These are phyloP conservation scores for Cheilosia variabilis DNA, from an alignment of 2,888 invertebrate species.

Conservation along the genomic window DNA sequence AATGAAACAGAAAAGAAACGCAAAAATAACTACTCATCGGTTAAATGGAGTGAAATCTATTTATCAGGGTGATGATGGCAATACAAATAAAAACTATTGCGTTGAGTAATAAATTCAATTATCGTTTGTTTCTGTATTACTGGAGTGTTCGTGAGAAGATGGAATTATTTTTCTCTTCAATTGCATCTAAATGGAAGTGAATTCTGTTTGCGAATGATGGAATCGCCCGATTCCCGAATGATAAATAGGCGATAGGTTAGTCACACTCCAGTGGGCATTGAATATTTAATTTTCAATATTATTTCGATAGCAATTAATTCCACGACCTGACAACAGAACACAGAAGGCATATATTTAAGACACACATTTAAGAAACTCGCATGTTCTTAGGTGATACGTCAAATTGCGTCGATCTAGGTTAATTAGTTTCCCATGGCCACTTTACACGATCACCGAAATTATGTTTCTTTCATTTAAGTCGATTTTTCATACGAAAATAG, in stretches of 20 bases:
- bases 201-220: background rate
- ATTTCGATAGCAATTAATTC: too few relatives aligned
- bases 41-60: constrained; percentile 47
- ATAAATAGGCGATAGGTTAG: background rate
- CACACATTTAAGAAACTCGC: too few relatives aligned
- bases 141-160: background rate
- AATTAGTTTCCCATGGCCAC: too few relatives aligned
- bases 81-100: constrained; percentile 9
- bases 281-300: too few relatives aligned
- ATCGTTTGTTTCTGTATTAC: background rate
- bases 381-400: too few relatives aligned
- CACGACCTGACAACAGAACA: too few relatives aligned
- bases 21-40: constrained; percentile 6
- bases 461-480: too few relatives aligned
- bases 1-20: constrained; percentile 21
- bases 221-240: background rate
- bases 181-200: background rate
- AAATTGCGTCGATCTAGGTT: too few relatives aligned
- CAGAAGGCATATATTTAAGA: too few relatives aligned
- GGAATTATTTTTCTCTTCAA: background rate
- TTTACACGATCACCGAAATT: too few relatives aligned
- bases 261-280: background rate
- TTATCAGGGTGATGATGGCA: constrained; percentile 16
- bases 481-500: too few relatives aligned
- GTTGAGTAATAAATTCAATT: constrained; percentile 13